Conservation (phyloP, 1,140 invertebrate species). For the Diabrotica virgifera region DNA sequence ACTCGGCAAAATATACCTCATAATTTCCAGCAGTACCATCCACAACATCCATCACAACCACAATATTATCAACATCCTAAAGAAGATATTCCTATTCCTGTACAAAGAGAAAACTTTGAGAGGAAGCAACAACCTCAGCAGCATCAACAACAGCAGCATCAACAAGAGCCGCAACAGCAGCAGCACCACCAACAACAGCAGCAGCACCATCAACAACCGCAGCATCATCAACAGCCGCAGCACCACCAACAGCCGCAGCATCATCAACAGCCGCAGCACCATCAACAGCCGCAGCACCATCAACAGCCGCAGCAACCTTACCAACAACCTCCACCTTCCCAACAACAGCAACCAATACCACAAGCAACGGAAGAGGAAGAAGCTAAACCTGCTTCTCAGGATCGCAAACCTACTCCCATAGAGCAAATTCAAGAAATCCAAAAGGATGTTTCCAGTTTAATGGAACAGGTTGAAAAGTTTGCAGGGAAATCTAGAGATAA, state of each 20-base stretch:
- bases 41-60: constrained; percentile 46
- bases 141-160: neutral
- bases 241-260: constrained; percentile 33
- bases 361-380: constrained; percentile 14
- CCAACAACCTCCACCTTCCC: constrained; percentile 40
- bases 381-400: constrained; percentile 43
- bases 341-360: constrained; percentile 35
- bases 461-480: constrained; percentile 75
- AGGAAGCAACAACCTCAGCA: constrained; percentile 41
- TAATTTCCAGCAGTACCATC: constrained; percentile 47
- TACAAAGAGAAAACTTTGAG: constrained; percentile 29
- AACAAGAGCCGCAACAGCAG: constrained; percentile 11
- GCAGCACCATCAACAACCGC: constrained; percentile 24
- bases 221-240: constrained; percentile 27
- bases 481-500: constrained; percentile 73
- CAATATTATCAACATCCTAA: constrained; percentile 31
- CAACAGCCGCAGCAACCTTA: constrained; percentile 30
- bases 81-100: constrained; percentile 9
- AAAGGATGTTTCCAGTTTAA: constrained; percentile 74
- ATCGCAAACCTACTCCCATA: constrained; percentile 63
- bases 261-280: too few relatives aligned
- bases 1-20: constrained; percentile 41
- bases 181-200: too few relatives aligned
- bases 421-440: constrained; percentile 77
- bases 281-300: constrained; percentile 29